A percentile compares a stretch with the other conserved stretches of the same genome.
Evolutionary conservation across 2,888 invertebrate species (phyloP).

Genomic region (Palloptera scutellata): DNA sequence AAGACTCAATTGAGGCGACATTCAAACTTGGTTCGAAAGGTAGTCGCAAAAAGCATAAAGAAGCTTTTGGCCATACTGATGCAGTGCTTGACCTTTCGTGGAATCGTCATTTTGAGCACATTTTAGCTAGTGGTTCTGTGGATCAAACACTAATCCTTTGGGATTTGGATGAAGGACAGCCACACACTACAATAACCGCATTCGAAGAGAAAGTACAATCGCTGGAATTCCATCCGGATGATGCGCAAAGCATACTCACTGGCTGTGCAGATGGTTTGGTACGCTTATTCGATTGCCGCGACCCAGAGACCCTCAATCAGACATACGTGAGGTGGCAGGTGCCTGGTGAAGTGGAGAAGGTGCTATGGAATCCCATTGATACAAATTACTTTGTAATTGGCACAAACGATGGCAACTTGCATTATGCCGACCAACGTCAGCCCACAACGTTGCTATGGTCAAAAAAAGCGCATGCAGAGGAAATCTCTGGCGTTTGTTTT

Average conservation of each 20-base stretch:
- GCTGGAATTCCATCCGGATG: slow-evolving; percentile 82
- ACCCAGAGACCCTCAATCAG: slow-evolving; percentile 68
- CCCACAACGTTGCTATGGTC: slow-evolving; percentile 74
- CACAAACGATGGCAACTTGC: slow-evolving; percentile 73
- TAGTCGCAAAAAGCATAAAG: slow-evolving; percentile 76
- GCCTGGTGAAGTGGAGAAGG: slow-evolving; percentile 80
- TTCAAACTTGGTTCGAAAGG: slow-evolving; percentile 80
- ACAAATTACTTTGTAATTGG: slow-evolving; percentile 76
- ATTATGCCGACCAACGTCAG: slow-evolving; percentile 78
- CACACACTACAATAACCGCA: slow-evolving; percentile 76
- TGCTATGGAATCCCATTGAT: slow-evolving; percentile 83
- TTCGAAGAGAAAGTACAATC: slow-evolving; percentile 88
- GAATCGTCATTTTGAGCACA: slow-evolving; percentile 83
- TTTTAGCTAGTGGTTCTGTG: slow-evolving; percentile 92
- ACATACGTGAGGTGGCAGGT: slow-evolving; percentile 72
- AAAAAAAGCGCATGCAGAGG: slow-evolving; percentile 80
- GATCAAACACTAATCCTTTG: slow-evolving; percentile 88
- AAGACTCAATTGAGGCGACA: slow-evolving; percentile 89
- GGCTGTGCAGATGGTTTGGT: slow-evolving; percentile 86
- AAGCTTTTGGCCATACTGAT: slow-evolving; percentile 81
- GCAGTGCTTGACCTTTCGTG: slow-evolving; percentile 92
- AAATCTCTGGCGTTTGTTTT: slow-evolving; percentile 82
- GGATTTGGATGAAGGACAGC: slow-evolving; percentile 85
- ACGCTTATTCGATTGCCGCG: slow-evolving; percentile 85
- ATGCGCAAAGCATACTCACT: slow-evolving; percentile 81